Base-by-base conservation (phyloP, 2,888 invertebrate species). In the Strigamia transsilvanica region DNA sequence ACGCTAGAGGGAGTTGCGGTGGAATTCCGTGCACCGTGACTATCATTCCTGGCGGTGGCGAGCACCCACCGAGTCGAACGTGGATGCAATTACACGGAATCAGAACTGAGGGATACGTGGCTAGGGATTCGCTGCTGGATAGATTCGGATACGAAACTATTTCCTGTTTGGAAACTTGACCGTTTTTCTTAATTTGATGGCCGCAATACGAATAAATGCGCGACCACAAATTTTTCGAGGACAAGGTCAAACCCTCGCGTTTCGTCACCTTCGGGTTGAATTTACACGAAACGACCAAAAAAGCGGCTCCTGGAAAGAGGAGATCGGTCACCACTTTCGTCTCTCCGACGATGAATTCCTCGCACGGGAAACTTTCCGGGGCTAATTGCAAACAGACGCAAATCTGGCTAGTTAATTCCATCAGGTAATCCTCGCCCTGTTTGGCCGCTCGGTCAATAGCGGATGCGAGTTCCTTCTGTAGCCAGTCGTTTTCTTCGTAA, bases 21-120 rank as follows among this genome's bases (percentile, higher is more conserved):
- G 88, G 87, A 5, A 88, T 85, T n/a, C 87, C 87, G 82, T 88
- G 88, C 15, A 88, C 85, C 1, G 87, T 87, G 13, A 88, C 84
- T 15, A 85, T 85, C 23, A 86, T 84, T 9, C 87, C 87, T 0
- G 87, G 87, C 10, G 87, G 86, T 21, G 86, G 86, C 13, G 87
- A 86, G 21, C 41, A 41, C n/a, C 87, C 87, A 4, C 88, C 87
- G 15, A 88, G 84, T 27, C 86, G 84, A 34, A 88, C 84, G 80
- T 87, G 86, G 34, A 87, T 84, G 38, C 85, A 83, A 81, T 88
- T 87, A 38, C 86, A 84, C 0, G 88, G 87, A 27, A 88, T 84
- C 15, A 88, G 85, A 15, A 87, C 86, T 0, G 88, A 86, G 6
- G 86, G 86, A 84, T 86, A 88, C 84, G 61, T 66, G 5, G 7